Base-by-base conservation (phyloP, 2,797 vertebrate species). In the Alca torda region DNA sequence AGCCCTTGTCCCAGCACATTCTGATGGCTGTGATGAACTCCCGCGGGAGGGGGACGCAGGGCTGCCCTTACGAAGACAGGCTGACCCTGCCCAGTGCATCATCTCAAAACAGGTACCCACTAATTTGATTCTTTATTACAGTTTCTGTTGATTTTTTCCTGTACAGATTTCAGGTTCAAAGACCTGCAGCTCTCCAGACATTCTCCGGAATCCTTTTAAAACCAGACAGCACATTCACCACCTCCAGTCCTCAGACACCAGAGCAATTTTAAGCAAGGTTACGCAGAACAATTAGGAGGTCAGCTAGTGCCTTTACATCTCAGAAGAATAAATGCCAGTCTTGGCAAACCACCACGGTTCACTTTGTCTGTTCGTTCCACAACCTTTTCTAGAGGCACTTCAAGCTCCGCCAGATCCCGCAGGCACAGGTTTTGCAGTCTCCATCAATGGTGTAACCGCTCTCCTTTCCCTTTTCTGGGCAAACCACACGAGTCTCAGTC, bases 31-130 rank as follows among this genome's bases (percentile, higher is more conserved):
- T 7, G 20, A 69, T 4, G 41, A 83, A 37, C 41, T 57, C 63
- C 60, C 4, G 37, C 0, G 16, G 39, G 53, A 63, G 3, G 54
- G 35, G 0, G 12, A 59, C 37, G 69, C 6, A 74, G 51, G 24
- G 7, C n/a, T 82, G 79, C 50, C 61, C 39, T 24, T 3, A 26
- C 21, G 19, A 28, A 16, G 37, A 43, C 46, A 43, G 24, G 16
- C 51, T 67, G 64, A 64, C 13, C 57, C 60, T 51, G 35, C 51
- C 61, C 39, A 23, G 13, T 3, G 15, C 4, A 77, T 18, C 39
- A 31, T 1, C 35, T 35, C 19, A 2, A 17, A 0, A 18, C 4
- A 69, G 33, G 16, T 16, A 54, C 4, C 30, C 33, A 59, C 30
- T 60, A 2, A 51, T 17, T 63, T 21, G 33, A 68, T 56, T 77